Evolutionary conservation across 2,797 vertebrate genomes (phyloP), one percentile per base, ranked within the genome.

Genomic region (Macropus fuliginosus): DNA sequence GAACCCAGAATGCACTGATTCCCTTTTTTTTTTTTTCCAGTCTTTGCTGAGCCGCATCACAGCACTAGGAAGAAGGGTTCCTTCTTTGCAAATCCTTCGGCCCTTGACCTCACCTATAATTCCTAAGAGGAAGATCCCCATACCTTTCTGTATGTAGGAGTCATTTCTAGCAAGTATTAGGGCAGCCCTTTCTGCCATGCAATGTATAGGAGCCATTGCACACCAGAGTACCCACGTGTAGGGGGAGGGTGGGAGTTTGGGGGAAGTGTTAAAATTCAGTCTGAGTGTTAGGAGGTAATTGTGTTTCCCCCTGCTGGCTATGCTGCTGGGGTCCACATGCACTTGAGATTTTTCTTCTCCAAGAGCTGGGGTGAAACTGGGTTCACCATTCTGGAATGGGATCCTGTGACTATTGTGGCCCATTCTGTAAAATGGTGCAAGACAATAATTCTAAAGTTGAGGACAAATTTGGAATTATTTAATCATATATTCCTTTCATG

Each of bases 401-500:
- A 81, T 81, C 2, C 18, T 21, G 66, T 81, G 66, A 87, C 74
- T 46, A 46, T 94, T 40, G 24, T 54, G 62, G 6, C 50, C 40
- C 81, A 92, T 57, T 62, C 92, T 57, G 40, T 94, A 92, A 57
- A 56, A 54, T 28, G 14, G 52, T 4, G 91, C 54, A 93, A 91
- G 31, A 92, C 54, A 54, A 91, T 92, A n/a, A 93, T 66, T 93
- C 74, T 91, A 93, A 56, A 40, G 50, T 46, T 91, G 92, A 54
- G 13, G n/a, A 93, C 94, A 52, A 95, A 21, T 93, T 74, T 56
- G 1, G 56, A 14, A 14, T 94, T 95, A 87, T 57, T 91, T 94
- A 92, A 92, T 94, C 87, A 46, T 54, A 92, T n/a, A 92, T 93
- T 91, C 21, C 90, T 55, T 91, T 74, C 90, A 93, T 92, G 59